phyloP scores from a whole-genome alignment of 2,888 invertebrate genomes.

The Cenopis cana region DNA sequence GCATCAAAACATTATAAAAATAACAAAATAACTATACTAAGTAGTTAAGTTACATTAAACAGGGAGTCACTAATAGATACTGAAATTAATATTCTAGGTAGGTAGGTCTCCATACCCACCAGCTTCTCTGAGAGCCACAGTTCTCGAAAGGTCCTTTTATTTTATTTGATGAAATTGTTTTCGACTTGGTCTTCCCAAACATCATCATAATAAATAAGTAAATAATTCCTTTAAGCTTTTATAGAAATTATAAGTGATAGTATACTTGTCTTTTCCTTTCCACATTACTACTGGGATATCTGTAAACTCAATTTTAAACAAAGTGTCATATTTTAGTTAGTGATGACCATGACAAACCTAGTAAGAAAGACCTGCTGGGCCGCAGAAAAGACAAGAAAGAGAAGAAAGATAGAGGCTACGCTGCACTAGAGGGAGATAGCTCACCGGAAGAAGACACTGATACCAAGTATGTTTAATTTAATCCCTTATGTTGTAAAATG shows the following conservation, averaged over 20 bases:
- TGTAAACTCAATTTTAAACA: not conserved
- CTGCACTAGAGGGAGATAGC: constrained; percentile 96
- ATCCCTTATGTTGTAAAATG: not conserved
- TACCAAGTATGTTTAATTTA: constrained; percentile 86
- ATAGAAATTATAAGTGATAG: too few relatives aligned
- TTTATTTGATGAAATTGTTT: not conserved
- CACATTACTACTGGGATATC: not conserved
- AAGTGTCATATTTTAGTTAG: constrained; percentile 85
- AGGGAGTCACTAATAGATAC: too few relatives aligned
- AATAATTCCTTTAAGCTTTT: too few relatives aligned
- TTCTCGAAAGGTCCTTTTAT: not conserved
- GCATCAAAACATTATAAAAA: too few relatives aligned
- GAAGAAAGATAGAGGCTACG: constrained; percentile 94
- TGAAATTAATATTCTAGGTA: too few relatives aligned
- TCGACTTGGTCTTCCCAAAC: too few relatives aligned
- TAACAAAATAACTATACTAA: too few relatives aligned
- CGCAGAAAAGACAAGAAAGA: constrained; percentile 94
- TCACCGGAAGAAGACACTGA: constrained; percentile 95
- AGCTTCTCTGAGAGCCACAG: too few relatives aligned
- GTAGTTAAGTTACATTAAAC: too few relatives aligned
- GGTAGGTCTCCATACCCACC: too few relatives aligned
- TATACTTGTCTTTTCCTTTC: not conserved
- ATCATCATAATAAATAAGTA: too few relatives aligned
- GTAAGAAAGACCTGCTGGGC: constrained; percentile 92
- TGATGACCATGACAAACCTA: constrained; percentile 91